phyloP scores from a whole-genome alignment of 2,113 vertebrate genomes.

The Helogale parvula region DNA sequence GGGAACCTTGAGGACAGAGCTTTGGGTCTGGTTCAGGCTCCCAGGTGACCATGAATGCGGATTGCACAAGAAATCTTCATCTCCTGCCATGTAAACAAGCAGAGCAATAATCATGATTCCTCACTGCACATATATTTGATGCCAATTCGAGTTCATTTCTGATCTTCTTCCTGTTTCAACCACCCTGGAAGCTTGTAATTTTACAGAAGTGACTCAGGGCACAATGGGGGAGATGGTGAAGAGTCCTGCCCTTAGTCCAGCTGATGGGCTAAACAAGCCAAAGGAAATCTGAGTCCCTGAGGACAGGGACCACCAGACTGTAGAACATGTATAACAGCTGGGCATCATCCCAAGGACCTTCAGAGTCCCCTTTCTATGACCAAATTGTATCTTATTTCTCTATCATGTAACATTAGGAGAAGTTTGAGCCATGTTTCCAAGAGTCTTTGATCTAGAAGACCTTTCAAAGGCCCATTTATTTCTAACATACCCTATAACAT shows the following conservation, averaged over 20 bases:
- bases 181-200: too few relatives aligned
- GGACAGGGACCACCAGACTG: too few relatives aligned
- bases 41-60: not conserved
- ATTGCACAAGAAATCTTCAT: not conserved
- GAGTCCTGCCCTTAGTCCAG: too few relatives aligned
- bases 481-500: not conserved
- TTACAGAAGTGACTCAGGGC: too few relatives aligned
- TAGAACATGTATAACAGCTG: too few relatives aligned
- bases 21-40: not conserved
- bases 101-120: accelerated
- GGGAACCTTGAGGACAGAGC: not conserved
- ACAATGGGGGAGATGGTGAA: too few relatives aligned
- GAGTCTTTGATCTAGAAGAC: not conserved
- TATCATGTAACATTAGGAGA: not conserved
- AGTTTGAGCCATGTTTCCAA: not conserved
- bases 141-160: not conserved
- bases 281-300: too few relatives aligned
- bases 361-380: too few relatives aligned
- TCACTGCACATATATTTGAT: not conserved
- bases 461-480: not conserved
- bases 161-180: not conserved
- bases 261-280: too few relatives aligned
- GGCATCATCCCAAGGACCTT: too few relatives aligned
- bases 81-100: not conserved
- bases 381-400: too few relatives aligned